Evolutionary conservation across 2,888 invertebrate species (phyloP).

Genomic region (Synanthedon tipuliformis): DNA sequence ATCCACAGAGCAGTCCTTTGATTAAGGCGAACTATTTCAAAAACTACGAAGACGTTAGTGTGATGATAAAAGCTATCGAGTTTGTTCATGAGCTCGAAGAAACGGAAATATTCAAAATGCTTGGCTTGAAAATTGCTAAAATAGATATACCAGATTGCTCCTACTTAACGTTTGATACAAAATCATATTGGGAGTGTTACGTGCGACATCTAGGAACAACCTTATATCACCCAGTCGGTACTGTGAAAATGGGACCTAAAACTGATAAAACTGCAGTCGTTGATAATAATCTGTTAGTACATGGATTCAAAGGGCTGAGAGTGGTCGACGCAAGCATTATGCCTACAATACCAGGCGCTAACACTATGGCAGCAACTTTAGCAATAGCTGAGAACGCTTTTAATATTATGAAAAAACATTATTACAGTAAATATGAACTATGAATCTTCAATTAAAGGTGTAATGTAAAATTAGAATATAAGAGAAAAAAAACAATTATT

Average conservation of each 20-base stretch:
- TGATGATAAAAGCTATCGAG: slow-evolving; percentile 44
- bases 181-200: slow-evolving; percentile 70
- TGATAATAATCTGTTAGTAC: slow-evolving; percentile 54
- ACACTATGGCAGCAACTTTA: slow-evolving; percentile 68
- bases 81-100: slow-evolving; percentile 36
- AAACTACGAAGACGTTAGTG: slow-evolving; percentile 61
- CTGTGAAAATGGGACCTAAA: slow-evolving; percentile 74
- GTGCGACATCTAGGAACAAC: slow-evolving; percentile 64
- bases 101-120: slow-evolving; percentile 40
- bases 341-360: slow-evolving; percentile 65
- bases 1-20: slow-evolving; percentile 66
- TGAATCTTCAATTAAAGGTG: slow-evolving; percentile 8
- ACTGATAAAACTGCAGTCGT: slow-evolving; percentile 60
- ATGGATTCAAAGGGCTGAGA: slow-evolving; percentile 63
- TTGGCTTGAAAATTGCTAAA: slow-evolving; percentile 33
- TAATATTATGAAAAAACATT: slow-evolving; percentile 45
- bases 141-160: slow-evolving; percentile 38
- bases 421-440: slow-evolving; percentile 22
- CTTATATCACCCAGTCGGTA: slow-evolving; percentile 77
- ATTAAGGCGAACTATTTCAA: slow-evolving; percentile 73
- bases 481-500: too few relatives aligned
- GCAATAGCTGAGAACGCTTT: slow-evolving; percentile 63
- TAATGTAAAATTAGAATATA: not conserved
- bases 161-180: slow-evolving; percentile 25
- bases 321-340: slow-evolving; percentile 65